Percentiles rank a stretch among this genome's conserved stretches.
phyloP scores from a whole-genome alignment of 1,140 invertebrate genomes.

The Nymphalis io region DNA sequence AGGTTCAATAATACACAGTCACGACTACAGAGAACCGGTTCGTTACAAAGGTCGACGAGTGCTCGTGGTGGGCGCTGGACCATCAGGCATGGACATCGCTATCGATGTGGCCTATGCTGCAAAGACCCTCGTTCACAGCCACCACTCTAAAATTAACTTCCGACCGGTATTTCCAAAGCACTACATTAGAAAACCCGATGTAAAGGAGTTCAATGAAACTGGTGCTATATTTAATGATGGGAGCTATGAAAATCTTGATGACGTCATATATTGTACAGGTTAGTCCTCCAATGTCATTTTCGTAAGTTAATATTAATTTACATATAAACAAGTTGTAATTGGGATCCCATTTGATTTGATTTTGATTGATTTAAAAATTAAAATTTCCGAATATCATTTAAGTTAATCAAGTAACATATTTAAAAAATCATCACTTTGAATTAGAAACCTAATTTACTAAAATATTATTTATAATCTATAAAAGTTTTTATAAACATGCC shows the following conservation, averaged over 20 bases:
- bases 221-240: slow-evolving; percentile 84
- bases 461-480: too few species aligned
- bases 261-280: slow-evolving; percentile 91
- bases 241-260: slow-evolving; percentile 83
- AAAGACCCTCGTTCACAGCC: slow-evolving; percentile 84
- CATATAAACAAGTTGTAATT: too few species aligned
- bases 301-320: background rate
- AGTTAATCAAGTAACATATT: too few species aligned
- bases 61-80: slow-evolving; percentile 90
- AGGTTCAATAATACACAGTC: slow-evolving; percentile 87
- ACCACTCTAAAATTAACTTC: slow-evolving; percentile 80
- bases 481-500: too few species aligned
- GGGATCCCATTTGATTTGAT: too few species aligned
- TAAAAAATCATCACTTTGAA: too few species aligned
- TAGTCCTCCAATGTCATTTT: slow-evolving; percentile 14
- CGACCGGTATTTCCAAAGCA: slow-evolving; percentile 84
- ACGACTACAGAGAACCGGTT: slow-evolving; percentile 89
- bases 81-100: slow-evolving; percentile 92
- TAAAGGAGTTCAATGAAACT: slow-evolving; percentile 82
- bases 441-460: too few species aligned
- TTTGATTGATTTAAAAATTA: too few species aligned
- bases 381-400: too few species aligned
- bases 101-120: slow-evolving; percentile 86
- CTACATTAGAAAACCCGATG: slow-evolving; percentile 84
- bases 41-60: slow-evolving; percentile 84